Evolutionary conservation across 2,797 vertebrate genomes (phyloP), one percentile per base, ranked within the genome.

Genomic region (Heterohyrax brucei): DNA sequence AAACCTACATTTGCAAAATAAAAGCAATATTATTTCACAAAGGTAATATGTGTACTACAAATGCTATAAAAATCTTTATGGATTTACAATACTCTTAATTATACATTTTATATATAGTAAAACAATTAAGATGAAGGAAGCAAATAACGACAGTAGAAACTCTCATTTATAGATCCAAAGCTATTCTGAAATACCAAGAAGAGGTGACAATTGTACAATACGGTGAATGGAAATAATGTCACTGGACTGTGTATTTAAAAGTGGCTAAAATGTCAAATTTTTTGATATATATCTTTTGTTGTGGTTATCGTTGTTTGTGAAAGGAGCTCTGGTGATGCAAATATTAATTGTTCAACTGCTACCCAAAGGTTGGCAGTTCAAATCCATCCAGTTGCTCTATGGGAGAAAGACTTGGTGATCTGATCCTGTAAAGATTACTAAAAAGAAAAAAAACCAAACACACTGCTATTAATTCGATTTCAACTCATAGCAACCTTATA

Each of bases 1-100:
- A 96, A 93, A 78, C 28, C 13, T 80, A 28, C 4, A 70, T 95
- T 94, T 95, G 22, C 50, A 62, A 80, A 94, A 82, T 50, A 90
- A 87, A 26, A 82, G 88, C 33, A 30, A 22, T 33, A 64, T 82
- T 89, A 75, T 90, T 96, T 95, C 86, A 89, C 18, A 56, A 87
- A 96, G 50, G 39, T 30, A 89, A 48, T 39, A 8, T 68, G 24
- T 91, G 0, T 73, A 86, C 48, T 86, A 94, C 85, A 93, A 89
- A 39, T 87, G 44, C n/a, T 76, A 14, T 53, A 76, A 84, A 87
- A 94, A 77, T 7, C 5, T 89, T 44, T 72, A 50, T 59, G 48
- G 14, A 76, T 26, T 77, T 86, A 72, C 68, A 21, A 33, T 73
- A 16, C 78, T 91, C 30, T 90, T 66, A 81, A 44, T 77, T 24